Base-by-base conservation (phyloP, 2,113 vertebrate species). In the Lota lota region DNA sequence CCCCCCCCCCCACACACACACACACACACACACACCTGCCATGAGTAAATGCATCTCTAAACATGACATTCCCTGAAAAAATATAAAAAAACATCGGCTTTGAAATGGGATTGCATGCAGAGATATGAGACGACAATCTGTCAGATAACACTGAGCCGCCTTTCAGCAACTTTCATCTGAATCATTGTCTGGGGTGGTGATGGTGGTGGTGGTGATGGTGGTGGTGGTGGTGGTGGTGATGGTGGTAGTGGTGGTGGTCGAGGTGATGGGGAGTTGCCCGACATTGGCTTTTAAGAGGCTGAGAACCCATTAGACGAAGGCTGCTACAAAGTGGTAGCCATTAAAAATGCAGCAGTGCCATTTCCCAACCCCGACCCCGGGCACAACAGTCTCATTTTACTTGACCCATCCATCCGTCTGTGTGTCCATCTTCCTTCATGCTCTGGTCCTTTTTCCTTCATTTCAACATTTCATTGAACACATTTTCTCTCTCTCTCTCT, bases 261-360 rank as follows among this genome's bases (percentile, higher is more conserved):
- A 33, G 40, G 40, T 11, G 40, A 47, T 47, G 7, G 40, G 40
- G 10, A 47, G 40, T 81, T 70, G 82, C 83, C 79, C 82, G 85
- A 85, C 86, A 83, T 80, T 73, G 77, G 83, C 87, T 88, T 87
- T 90, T 87, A 86, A 85, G 86, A 88, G 80, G 85, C 79, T 80
- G 81, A 77, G 77, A 86, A 87, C 87, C 87, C 85, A 88, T 90
- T 91, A 92, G 88, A 87, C 87, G 79, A 76, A 84, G 86, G 88
- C 91, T 79, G 83, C 84, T 90, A 88, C 87, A 92, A 90, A 92
- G 89, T 90, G 87, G 89, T 87, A 81, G 83, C 90, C 89, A 92
- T 92, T 91, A 92, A 92, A 91, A 91, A 92, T 92, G 88, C 88
- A 92, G 88, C 84, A 91, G 88, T 84, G 81, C 87, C 87, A 47